These are phyloP conservation scores for Petrolisthes cinctipes DNA, from an alignment of 2,888 invertebrate genomes.

Conservation along the genomic window DNA sequence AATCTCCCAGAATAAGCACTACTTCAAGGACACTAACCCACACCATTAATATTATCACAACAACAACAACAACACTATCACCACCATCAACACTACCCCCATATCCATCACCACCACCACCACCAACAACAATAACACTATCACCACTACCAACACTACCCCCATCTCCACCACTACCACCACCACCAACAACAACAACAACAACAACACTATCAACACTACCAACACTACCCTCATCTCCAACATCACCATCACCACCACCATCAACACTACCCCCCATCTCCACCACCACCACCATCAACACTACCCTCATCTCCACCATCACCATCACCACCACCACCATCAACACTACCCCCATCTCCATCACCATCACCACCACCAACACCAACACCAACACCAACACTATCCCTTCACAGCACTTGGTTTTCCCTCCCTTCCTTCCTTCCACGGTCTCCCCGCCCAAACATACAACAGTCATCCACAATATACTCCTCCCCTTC, in stretches of 20 bases:
- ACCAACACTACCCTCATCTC: neutral
- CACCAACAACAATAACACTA: neutral
- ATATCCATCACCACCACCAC: conserved; percentile 17
- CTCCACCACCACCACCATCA: too few species aligned
- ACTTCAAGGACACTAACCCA: neutral
- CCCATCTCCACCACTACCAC: neutral
- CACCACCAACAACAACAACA: neutral
- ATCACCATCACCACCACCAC: neutral
- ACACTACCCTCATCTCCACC: too few species aligned
- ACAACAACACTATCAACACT: conserved; percentile 4
- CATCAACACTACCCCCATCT: too few species aligned
- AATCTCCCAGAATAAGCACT: conserved; percentile 10
- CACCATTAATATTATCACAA: neutral
- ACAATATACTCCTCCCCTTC: neutral
- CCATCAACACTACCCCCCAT: neutral
- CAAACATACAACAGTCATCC: too few species aligned
- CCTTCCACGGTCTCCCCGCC: neutral
- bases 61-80: conserved; percentile 9
- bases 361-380: neutral
- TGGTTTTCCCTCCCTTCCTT: neutral
- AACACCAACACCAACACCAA: neutral
- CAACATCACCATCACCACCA: conserved; percentile 27
- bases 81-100: neutral
- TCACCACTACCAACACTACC: neutral
- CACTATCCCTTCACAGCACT: neutral